Base-by-base conservation (phyloP, 2,888 invertebrate species). In the Agonum fuliginosum region DNA sequence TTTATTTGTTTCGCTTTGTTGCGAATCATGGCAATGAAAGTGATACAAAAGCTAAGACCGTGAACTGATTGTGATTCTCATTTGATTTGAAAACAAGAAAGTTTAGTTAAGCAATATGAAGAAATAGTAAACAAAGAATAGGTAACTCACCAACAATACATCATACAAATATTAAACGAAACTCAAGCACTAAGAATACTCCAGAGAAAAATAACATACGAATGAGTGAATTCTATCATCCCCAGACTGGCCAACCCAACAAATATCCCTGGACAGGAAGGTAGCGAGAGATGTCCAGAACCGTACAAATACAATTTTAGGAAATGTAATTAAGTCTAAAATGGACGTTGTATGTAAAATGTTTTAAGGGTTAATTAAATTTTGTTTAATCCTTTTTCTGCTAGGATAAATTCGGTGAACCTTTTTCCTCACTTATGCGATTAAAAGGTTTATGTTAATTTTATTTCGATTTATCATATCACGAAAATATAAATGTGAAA, bases 31-130 rank as follows among this genome's bases (percentile, higher is more conserved):
- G n/a, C 17, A 62, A 30, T 62, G 58, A 62, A 30, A 17, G 58
- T 62, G 30, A 62, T 30, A 62, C 58, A 30, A 62, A 62, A 30
- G 58, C 3, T 30, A 30, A 54, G 54, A 54, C 58, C 30, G 30
- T 27, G 58, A 62, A 62, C 58, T 62, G 58, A 48, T 24, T 62
- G 27, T 62, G 30, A 62, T 62, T 54, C 12, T 62, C 27, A 6
- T 12, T 46, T 46, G 3, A 17, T 62, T 62, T 17, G 30, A 0
- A 62, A 62, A 19, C 17, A 62, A 58, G 30, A 58, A 58, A 58
- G 27, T 30, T 30, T 14, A n/a, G 14, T 20, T 8, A 19, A 17
- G 19, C 48, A 48, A 54, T 24, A 24, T 54, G 22, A 24, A 54
- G 4, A 10, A 51, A 19, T 22, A 51, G 20, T 17, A 58, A 27